Percentiles rank a stretch among this genome's conserved stretches.
phyloP scores from a whole-genome alignment of 2,888 invertebrate genomes.

The Sthenelais limicola region DNA sequence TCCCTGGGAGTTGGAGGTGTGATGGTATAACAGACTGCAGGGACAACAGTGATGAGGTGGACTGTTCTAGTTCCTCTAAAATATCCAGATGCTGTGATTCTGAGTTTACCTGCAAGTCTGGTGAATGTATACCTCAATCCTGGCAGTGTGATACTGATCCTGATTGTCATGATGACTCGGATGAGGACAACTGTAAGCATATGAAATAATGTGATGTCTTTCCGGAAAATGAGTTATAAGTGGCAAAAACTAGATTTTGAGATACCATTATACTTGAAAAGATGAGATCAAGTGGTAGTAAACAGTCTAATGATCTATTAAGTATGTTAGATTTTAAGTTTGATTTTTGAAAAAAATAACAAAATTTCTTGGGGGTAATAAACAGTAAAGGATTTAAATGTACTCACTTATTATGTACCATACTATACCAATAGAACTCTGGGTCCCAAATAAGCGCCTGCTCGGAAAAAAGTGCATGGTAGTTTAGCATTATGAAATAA shows the following conservation, averaged over 20 bases:
- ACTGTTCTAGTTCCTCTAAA: constrained; percentile 40
- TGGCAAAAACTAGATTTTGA: background rate
- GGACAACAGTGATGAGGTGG: constrained; percentile 55
- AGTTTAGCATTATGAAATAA: too few relatives aligned
- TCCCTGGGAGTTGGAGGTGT: constrained; percentile 86
- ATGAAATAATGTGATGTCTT: background rate
- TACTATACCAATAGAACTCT: too few relatives aligned
- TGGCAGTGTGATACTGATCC: constrained; percentile 85
- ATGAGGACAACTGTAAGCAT: constrained; percentile 77
- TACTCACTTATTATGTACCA: too few relatives aligned
- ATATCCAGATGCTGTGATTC: constrained; percentile 87
- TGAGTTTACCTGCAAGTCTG: constrained; percentile 84
- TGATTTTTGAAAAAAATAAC: too few relatives aligned
- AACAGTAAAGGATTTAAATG: too few relatives aligned
- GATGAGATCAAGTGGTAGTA: background rate
- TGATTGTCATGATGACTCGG: constrained; percentile 89
- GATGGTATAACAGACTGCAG: constrained; percentile 81
- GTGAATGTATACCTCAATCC: constrained; percentile 79
- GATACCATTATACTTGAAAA: background rate
- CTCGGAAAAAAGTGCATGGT: too few relatives aligned
- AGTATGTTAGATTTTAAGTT: too few relatives aligned
- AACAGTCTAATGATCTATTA: background rate
- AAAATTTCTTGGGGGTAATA: too few relatives aligned
- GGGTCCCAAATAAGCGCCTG: too few relatives aligned
- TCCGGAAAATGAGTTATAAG: background rate